Evolutionary conservation across 2,888 invertebrate genomes (phyloP), one percentile per base, ranked within the genome.

Genomic region (Baccha elongata): DNA sequence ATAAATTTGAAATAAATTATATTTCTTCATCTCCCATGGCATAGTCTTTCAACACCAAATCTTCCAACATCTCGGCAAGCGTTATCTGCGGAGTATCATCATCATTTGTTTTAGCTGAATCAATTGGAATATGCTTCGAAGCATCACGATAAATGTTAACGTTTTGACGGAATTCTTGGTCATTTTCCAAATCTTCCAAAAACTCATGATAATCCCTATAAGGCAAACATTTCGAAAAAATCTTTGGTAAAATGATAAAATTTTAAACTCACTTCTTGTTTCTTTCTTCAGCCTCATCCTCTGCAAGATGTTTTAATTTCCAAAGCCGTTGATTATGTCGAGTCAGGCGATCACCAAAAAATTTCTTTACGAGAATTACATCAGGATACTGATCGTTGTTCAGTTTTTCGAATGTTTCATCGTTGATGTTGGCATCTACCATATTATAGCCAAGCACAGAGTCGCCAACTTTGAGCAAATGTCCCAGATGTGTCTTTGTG

Each of bases 131-230:
- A 46, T 85, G 81, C 83, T 91, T 91, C 3, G 89, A 87, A 11
- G 91, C 90, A 17, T 93, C 92, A 87, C 94, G 94, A 91, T 97
- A 99, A 84, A 99, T 98, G 89, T 99, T 99, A 58, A 99, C 94
- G 89, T 98, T 96, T 88, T 97, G 96, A 69, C 99, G 93, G 88
- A 97, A 93, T 11, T 94, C 93, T 3, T 95, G 94, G 91, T 99
- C 98, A 91, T 99, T 99, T 90, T 99, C 99, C 85, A 99, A 91
- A 88, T 99, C 99, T 87, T 99, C 98, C 91, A 99, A 92, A 92
- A 99, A 99, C 86, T 98, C 98, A 86, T 95, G 94, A 91, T 97
- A 99, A 87, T 99, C 98, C 87, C 96, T 97, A 90, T 23, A 91
- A 32, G 89, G 58, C 19, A 6, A 42, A 60, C 2, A 32, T n/a